These are phyloP conservation scores for Rhinophrynus dorsalis DNA, from an alignment of 2,797 vertebrate species.

Conservation along the genomic window DNA sequence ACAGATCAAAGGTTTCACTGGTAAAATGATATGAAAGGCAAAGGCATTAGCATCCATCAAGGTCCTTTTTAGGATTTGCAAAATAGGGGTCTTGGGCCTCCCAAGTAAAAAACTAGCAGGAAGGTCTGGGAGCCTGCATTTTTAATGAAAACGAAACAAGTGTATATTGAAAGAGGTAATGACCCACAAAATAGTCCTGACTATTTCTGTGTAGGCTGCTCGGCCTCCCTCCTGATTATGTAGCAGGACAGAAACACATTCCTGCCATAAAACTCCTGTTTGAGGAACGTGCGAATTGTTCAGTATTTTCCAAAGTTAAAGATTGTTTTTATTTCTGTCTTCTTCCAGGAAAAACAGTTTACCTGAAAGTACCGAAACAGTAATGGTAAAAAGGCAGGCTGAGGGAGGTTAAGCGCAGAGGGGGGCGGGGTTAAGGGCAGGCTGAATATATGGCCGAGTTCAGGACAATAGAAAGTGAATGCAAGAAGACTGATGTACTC, in stretches of 20 bases:
- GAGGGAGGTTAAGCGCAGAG: too few relatives aligned
- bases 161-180: conserved; percentile 74
- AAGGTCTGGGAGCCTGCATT: conserved; percentile 68
- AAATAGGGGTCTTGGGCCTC: conserved; percentile 82
- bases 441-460: too few relatives aligned
- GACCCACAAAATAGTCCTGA: conserved; percentile 72
- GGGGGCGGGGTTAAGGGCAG: too few relatives aligned
- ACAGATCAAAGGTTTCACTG: conserved; percentile 83
- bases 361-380: too few relatives aligned
- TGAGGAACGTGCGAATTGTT: neutral
- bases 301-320: neutral
- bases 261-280: conserved; percentile 38
- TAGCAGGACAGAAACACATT: conserved; percentile 49
- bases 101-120: conserved; percentile 82
- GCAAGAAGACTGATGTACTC: too few relatives aligned
- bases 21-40: conserved; percentile 88
- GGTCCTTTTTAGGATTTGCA: conserved; percentile 84
- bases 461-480: too few relatives aligned
- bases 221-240: conserved; percentile 56
- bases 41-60: conserved; percentile 86
- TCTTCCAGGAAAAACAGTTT: too few relatives aligned
- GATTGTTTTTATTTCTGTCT: neutral
- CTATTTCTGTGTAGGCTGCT: conserved; percentile 50
- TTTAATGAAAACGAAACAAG: conserved; percentile 67
- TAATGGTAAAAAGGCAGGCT: too few relatives aligned